These are phyloP conservation scores for Scaptomyza reducta DNA, from an alignment of 2,888 invertebrate species.

Conservation along the genomic window DNA sequence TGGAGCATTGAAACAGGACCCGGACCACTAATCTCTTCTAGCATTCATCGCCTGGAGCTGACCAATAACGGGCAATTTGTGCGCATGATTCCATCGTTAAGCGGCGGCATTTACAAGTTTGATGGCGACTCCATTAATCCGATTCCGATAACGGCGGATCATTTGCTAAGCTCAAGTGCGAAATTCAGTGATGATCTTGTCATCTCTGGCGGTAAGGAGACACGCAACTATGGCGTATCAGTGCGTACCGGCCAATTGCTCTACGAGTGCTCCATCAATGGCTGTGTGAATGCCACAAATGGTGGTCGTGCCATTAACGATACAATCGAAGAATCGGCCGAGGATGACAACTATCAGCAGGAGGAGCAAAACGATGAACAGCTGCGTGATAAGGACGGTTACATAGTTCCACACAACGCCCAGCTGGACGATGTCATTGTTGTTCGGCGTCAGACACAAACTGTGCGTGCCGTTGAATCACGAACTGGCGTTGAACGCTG, in stretches of 20 bases:
- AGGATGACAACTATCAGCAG: constrained; percentile 11
- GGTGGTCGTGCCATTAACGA: constrained; percentile 70
- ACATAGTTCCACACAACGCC: constrained; percentile 76
- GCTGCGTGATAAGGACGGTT: constrained; percentile 49
- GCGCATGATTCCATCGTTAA: constrained; percentile 95
- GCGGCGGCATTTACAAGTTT: constrained; percentile 95
- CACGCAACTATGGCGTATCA: constrained; percentile 93
- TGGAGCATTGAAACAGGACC: constrained; percentile 93
- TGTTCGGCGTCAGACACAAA: constrained; percentile 92
- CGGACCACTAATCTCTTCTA: constrained; percentile 92
- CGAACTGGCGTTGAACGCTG: constrained; percentile 94
- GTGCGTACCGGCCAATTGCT: constrained; percentile 88
- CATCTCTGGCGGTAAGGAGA: constrained; percentile 95
- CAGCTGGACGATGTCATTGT: constrained; percentile 88
- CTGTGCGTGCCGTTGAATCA: constrained; percentile 95
- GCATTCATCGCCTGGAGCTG: constrained; percentile 93
- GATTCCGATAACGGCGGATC: constrained; percentile 93
- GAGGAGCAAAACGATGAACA: constrained; percentile 38
- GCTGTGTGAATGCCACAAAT: constrained; percentile 89
- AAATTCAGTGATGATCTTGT: constrained; percentile 93
- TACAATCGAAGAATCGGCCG: constrained; percentile 37
- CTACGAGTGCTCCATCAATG: constrained; percentile 91
- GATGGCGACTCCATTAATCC: constrained; percentile 95
- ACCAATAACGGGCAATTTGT: constrained; percentile 94
- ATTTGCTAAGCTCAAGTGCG: constrained; percentile 93